A percentile compares a stretch with the other conserved stretches of the same genome.
Evolutionary conservation across 1,140 invertebrate species (phyloP).

Genomic region (Glomeris maerens): DNA sequence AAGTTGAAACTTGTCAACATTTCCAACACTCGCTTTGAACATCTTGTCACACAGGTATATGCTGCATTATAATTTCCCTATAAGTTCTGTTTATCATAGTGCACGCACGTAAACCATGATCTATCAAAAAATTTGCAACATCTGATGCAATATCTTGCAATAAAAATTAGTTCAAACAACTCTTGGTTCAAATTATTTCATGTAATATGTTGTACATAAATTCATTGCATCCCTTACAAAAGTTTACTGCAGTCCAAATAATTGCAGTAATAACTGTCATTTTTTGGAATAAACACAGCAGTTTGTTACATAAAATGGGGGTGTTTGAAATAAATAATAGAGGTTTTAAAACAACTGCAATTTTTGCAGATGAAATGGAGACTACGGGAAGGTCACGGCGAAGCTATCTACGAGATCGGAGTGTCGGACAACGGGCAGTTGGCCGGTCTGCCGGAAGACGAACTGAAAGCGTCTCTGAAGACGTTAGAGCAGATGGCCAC

Average conservation of each 20-base stretch:
- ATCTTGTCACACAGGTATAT: constrained; percentile 68
- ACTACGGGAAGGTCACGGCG: constrained; percentile 70
- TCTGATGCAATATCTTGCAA: neutral
- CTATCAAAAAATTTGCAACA: neutral
- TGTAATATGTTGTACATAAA: too few species aligned
- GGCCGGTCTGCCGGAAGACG: constrained; percentile 57
- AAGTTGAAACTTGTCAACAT: constrained; percentile 77
- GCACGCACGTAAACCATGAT: neutral
- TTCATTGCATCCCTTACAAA: too few species aligned
- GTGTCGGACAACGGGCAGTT: constrained; percentile 84
- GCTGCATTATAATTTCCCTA: too few species aligned
- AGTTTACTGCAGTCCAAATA: too few species aligned
- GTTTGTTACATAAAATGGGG: too few species aligned
- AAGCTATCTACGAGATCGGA: constrained; percentile 92
- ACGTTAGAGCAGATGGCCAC: constrained; percentile 72
- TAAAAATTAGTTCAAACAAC: too few species aligned
- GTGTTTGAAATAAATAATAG: too few species aligned
- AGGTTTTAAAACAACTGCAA: too few species aligned
- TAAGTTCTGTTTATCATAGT: too few species aligned
- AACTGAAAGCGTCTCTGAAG: constrained; percentile 65
- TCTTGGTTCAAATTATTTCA: too few species aligned
- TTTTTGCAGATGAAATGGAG: constrained; percentile 64
- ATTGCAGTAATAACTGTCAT: neutral
- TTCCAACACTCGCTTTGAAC: constrained; percentile 67
- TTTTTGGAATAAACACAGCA: constrained; percentile 13